Evolutionary conservation across 2,797 vertebrate species (phyloP).

Genomic region (Jordanella pulchra): DNA sequence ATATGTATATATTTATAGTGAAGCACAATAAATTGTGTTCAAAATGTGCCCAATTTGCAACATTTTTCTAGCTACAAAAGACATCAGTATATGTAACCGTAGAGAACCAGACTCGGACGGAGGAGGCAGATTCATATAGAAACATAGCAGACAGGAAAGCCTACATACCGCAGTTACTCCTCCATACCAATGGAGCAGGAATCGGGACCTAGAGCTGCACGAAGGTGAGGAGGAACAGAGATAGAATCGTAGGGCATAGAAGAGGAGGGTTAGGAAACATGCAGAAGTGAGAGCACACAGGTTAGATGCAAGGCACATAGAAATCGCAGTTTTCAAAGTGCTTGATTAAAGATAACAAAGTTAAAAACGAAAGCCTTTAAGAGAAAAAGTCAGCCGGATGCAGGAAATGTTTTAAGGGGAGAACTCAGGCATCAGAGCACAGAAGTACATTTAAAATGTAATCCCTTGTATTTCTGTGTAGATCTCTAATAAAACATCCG

Average conservation of each 20-base stretch:
- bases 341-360: slow-evolving; percentile 26
- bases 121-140: slow-evolving; percentile 38
- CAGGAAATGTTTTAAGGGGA: background rate
- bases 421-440: background rate
- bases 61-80: slow-evolving; percentile 8
- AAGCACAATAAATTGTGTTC: background rate
- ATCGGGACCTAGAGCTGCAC: slow-evolving; percentile 91
- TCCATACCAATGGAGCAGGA: slow-evolving; percentile 96
- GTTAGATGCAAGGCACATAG: slow-evolving; percentile 68
- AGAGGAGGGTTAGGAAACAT: slow-evolving; percentile 66
- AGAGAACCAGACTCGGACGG: slow-evolving; percentile 12
- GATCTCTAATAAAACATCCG: background rate
- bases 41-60: slow-evolving; percentile 4
- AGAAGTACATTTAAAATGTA: background rate
- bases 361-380: slow-evolving; percentile 12
- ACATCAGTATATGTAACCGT: slow-evolving; percentile 11
- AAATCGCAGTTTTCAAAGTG: slow-evolving; percentile 38
- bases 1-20: background rate
- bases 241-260: slow-evolving; percentile 60
- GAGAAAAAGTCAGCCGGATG: slow-evolving; percentile 12
- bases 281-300: slow-evolving; percentile 62
- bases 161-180: slow-evolving; percentile 91
- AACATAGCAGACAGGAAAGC: slow-evolving; percentile 66
- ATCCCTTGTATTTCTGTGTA: background rate
- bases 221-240: slow-evolving; percentile 69